phyloP scores from a whole-genome alignment of 2,113 vertebrate genomes.

The Microcebus ravelobensis region DNA sequence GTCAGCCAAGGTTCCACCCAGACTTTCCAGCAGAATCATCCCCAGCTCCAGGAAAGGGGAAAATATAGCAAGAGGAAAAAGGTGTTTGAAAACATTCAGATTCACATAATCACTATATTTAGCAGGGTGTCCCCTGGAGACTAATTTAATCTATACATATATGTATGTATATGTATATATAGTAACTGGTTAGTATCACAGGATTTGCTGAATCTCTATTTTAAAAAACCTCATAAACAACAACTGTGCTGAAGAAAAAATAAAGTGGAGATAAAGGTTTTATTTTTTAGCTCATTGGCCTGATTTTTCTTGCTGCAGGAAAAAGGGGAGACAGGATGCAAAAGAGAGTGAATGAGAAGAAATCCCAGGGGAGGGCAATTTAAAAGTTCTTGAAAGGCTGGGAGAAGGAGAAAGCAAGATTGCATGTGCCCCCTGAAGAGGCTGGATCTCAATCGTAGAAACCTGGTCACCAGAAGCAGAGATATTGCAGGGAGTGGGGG shows the following conservation, averaged over 20 bases:
- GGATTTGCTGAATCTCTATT: slow-evolving; percentile 47
- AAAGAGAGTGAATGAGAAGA: not conserved
- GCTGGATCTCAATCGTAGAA: not conserved
- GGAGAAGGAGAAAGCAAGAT: not conserved
- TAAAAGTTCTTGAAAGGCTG: not conserved
- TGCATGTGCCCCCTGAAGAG: not conserved
- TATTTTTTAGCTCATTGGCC: slow-evolving; percentile 19
- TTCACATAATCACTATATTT: slow-evolving; percentile 27
- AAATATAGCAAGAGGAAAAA: not conserved
- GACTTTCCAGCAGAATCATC: not conserved
- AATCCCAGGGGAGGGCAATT: not conserved
- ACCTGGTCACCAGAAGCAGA: not conserved
- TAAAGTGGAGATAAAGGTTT: not conserved
- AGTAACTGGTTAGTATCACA: slow-evolving; percentile 16
- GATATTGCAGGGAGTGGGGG: not conserved
- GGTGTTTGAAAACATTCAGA: slow-evolving; percentile 42
- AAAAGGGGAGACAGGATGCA: not conserved
- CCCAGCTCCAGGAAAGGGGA: not conserved
- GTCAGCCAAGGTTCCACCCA: not conserved
- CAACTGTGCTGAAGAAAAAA: slow-evolving; percentile 48
- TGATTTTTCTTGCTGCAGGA: slow-evolving; percentile 19
- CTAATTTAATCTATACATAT: slow-evolving; percentile 54
- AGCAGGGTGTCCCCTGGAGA: slow-evolving; percentile 28
- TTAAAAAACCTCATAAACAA: slow-evolving; percentile 53
- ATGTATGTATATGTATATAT: not conserved